A percentile compares a stretch with the other conserved stretches of the same genome.
phyloP scores from a whole-genome alignment of 2,888 invertebrate species.

The Brachypalpus laphriformis region DNA sequence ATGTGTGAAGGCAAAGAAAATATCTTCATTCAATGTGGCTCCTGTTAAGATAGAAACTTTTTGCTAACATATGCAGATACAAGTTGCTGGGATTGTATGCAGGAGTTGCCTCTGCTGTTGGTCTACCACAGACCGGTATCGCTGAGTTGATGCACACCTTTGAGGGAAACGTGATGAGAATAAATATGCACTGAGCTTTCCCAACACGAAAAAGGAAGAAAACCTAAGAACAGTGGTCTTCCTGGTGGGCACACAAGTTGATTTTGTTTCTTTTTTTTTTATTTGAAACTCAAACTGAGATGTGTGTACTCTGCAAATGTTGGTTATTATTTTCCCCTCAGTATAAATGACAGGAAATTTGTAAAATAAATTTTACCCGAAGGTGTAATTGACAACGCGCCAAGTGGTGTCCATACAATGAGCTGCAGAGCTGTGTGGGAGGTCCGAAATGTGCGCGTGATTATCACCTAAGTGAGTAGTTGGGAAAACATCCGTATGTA shows the following conservation, averaged over 20 bases:
- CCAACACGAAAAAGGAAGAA: slow-evolving; percentile 7
- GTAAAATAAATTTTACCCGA: slow-evolving; percentile 46
- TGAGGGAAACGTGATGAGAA: slow-evolving; percentile 66
- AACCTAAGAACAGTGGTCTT: slow-evolving; percentile 35
- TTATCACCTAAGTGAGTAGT: not conserved
- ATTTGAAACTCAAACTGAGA: slow-evolving; percentile 18
- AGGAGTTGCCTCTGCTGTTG: slow-evolving; percentile 4
- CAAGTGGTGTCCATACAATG: not conserved
- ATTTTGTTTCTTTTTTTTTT: slow-evolving; percentile 25
- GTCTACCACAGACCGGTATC: slow-evolving; percentile 9
- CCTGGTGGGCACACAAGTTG: slow-evolving; percentile 57
- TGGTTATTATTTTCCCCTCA: slow-evolving; percentile 63
- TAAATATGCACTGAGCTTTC: slow-evolving; percentile 54
- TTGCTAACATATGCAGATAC: slow-evolving; percentile 48
- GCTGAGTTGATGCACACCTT: slow-evolving; percentile 46
- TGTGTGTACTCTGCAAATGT: slow-evolving; percentile 47
- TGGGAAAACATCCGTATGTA: not conserved
- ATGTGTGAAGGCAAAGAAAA: slow-evolving; percentile 21
- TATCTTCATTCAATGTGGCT: slow-evolving; percentile 55
- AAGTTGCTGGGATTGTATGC: slow-evolving; percentile 28
- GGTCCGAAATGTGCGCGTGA: slow-evolving; percentile 38
- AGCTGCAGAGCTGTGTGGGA: slow-evolving; percentile 51
- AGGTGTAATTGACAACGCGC: slow-evolving; percentile 32
- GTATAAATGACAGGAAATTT: slow-evolving; percentile 69
- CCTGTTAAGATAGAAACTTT: slow-evolving; percentile 52